These are phyloP conservation scores for Ridgeia piscesae DNA, from an alignment of 1,140 invertebrate species.

Conservation along the genomic window DNA sequence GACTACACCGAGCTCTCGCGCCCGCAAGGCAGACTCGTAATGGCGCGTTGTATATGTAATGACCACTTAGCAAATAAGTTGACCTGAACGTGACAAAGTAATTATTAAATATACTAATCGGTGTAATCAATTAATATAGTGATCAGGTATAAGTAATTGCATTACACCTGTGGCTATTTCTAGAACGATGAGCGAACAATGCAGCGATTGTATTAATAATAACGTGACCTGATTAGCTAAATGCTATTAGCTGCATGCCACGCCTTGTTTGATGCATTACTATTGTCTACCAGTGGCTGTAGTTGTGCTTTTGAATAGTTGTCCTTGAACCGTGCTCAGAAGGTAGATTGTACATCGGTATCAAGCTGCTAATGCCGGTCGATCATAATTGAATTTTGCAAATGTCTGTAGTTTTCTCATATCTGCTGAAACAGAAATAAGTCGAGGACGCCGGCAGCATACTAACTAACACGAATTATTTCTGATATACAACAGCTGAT, in stretches of 20 bases:
- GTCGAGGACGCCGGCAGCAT: background rate
- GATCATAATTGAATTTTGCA: background rate
- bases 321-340: background rate
- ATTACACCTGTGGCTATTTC: background rate
- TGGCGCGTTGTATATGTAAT: background rate
- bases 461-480: background rate
- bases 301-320: background rate
- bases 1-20: too few species aligned
- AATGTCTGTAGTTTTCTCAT: background rate
- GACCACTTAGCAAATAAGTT: background rate
- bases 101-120: too few species aligned
- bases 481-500: background rate
- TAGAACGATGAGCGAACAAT: background rate
- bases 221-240: background rate
- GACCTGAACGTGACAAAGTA: background rate
- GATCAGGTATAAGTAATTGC: background rate
- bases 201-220: background rate
- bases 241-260: background rate
- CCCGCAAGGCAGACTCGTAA: too few species aligned
- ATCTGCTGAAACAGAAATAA: background rate
- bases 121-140: background rate
- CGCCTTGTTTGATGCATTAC: background rate
- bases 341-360: background rate
- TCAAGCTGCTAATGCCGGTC: background rate
- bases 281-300: background rate